Evolutionary conservation across 2,888 invertebrate species (phyloP).

Genomic region (Calephelis perditalis): DNA sequence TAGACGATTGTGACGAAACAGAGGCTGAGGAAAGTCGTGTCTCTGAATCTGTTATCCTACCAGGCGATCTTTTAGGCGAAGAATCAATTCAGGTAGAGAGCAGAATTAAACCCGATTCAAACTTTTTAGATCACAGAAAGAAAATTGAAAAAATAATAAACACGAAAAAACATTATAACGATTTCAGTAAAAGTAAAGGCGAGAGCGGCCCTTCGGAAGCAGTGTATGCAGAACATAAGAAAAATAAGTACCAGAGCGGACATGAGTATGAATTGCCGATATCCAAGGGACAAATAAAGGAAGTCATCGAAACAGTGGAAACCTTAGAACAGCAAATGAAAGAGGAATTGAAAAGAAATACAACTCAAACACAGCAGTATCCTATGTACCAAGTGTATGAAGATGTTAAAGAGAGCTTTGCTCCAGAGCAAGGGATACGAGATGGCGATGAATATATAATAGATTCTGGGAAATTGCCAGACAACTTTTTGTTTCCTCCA

Average conservation of each 20-base stretch:
- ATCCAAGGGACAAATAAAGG: constrained; percentile 59
- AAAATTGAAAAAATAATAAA: constrained; percentile 68
- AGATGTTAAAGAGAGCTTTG: constrained; percentile 48
- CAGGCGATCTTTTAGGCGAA: constrained; percentile 56
- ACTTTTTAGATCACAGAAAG: constrained; percentile 65
- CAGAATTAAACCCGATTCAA: constrained; percentile 79
- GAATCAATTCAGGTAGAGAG: constrained; percentile 82
- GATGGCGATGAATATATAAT: constrained; percentile 61
- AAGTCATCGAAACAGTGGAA: constrained; percentile 67
- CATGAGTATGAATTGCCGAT: constrained; percentile 69
- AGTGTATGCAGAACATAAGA: constrained; percentile 39
- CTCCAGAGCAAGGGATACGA: constrained; percentile 53
- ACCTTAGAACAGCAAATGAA: constrained; percentile 56
- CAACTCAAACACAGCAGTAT: constrained; percentile 34
- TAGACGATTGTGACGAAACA: constrained; percentile 85
- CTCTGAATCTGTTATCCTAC: constrained; percentile 57
- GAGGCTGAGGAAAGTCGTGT: constrained; percentile 76
- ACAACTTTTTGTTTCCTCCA: constrained; percentile 53
- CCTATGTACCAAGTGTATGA: constrained; percentile 60
- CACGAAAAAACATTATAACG: constrained; percentile 68
- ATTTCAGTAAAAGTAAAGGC: constrained; percentile 65
- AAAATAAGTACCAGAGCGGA: constrained; percentile 40
- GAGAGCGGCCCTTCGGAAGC: constrained; percentile 51
- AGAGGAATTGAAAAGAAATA: constrained; percentile 46
- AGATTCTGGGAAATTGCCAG: constrained; percentile 48